Base-by-base conservation (phyloP, 1,140 invertebrate genomes). In the Ceratina australensis region DNA sequence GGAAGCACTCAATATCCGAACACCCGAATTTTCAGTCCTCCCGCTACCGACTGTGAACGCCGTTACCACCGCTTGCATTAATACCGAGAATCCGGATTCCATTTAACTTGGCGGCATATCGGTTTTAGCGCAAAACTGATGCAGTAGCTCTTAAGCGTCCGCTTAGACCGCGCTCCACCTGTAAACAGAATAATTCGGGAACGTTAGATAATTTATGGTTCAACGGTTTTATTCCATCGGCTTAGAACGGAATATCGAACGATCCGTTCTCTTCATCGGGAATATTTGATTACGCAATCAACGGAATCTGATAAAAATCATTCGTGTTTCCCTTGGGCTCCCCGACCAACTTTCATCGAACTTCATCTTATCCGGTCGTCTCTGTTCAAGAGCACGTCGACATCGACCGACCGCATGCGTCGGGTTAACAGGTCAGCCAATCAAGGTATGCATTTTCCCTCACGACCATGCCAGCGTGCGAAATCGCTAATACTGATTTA, bases 351-450 rank as follows among this genome's bases (percentile, higher is more conserved):
- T 24, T 66, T 5, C 18, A 66, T 67, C 65, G 50, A 50, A 52
- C 22, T 59, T 61, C 57, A 13, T 16, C 47, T 7, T 16, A 16
- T n/a, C 26, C 3, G 42, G 33, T 67, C 28, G 33, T 67, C 28
- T 28, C 57, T 28, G 52, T 68, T 50, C 24, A 18, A n/a, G 0
- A 0, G 28, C 22, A 5, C 13, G 12, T 28, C 33, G 33, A 33
- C 42, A 67, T 73, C 71, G 50, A 73, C 20, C 26, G 69, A 42
- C 16, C 63, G 22, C 15, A n/a, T 10, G 52, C 52, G 33, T 7
- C 60, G n/a, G 72, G 75, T 82, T 69, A 79, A 42, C 78, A 52
- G 66, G 72, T 22, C 59, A 57, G 24, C 68, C 71, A 64, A 22
- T 26, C 22, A 64, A 65, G 56, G 20, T 59, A 20, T 57, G 42